These are phyloP conservation scores for Parasteatoda lunata DNA, from an alignment of 2,888 invertebrate genomes.

Conservation along the genomic window DNA sequence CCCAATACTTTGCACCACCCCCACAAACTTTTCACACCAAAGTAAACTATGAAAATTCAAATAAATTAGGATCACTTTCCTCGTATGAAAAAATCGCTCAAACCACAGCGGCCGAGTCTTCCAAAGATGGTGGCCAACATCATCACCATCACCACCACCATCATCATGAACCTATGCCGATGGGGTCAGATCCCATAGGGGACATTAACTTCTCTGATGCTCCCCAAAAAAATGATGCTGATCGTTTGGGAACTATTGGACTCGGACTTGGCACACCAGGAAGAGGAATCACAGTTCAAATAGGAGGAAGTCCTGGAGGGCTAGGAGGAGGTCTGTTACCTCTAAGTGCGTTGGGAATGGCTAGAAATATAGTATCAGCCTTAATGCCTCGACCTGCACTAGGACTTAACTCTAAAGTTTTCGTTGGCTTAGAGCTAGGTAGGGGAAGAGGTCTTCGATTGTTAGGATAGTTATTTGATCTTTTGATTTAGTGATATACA, in stretches of 20 bases:
- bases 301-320: slow-evolving; percentile 46
- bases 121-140: slow-evolving; percentile 12
- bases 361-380: slow-evolving; percentile 27
- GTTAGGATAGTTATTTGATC: too few species aligned
- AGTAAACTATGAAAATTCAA: slow-evolving; percentile 45
- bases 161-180: slow-evolving; percentile 37
- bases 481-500: too few species aligned
- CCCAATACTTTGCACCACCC: slow-evolving; percentile 61
- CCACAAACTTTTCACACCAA: slow-evolving; percentile 66
- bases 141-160: slow-evolving; percentile 65
- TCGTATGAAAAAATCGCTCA: slow-evolving; percentile 46
- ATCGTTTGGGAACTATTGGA: slow-evolving; percentile 51
- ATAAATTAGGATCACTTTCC: neutral
- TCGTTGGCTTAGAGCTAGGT: slow-evolving; percentile 57
- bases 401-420: slow-evolving; percentile 59
- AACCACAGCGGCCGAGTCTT: slow-evolving; percentile 7
- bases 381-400: slow-evolving; percentile 46
- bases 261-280: slow-evolving; percentile 24
- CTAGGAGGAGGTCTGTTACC: slow-evolving; percentile 42
- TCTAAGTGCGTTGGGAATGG: slow-evolving; percentile 54
- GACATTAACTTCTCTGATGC: slow-evolving; percentile 55
- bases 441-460: slow-evolving; percentile 36
- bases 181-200: slow-evolving; percentile 43
- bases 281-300: slow-evolving; percentile 60
- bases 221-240: slow-evolving; percentile 45